These are phyloP conservation scores for Ctenochaetus hawaiiensis DNA, from an alignment of 2,797 vertebrate genomes.

Conservation along the genomic window DNA sequence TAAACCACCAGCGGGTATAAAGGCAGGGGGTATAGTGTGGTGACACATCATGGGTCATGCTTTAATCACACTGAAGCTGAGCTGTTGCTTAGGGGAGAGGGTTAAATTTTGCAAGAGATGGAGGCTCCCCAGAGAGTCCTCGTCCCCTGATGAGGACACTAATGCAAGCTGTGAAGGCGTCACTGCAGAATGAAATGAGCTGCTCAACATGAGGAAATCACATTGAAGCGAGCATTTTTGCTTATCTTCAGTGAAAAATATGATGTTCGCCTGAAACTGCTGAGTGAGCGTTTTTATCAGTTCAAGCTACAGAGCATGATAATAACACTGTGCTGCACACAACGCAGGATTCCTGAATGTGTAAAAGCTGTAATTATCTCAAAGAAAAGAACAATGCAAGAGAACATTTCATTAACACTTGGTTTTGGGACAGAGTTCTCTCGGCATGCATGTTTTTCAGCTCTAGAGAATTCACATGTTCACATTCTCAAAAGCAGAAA, in stretches of 20 bases:
- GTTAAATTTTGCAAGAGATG: conserved; percentile 51
- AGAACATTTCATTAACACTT: conserved; percentile 67
- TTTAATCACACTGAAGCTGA: conserved; percentile 79
- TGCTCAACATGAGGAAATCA: conserved; percentile 32
- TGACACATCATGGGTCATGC: conserved; percentile 70
- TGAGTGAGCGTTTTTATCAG: conserved; percentile 69
- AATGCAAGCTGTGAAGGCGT: conserved; percentile 45
- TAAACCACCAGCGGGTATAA: conserved; percentile 70
- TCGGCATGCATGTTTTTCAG: conserved; percentile 28
- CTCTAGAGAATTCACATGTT: conserved; percentile 25
- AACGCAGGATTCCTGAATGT: conserved; percentile 63
- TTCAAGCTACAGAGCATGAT: conserved; percentile 61
- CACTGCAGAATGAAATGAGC: conserved; percentile 41
- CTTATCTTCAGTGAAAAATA: conserved; percentile 72
- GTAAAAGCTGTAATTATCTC: conserved; percentile 80
- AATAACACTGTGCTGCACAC: conserved; percentile 69
- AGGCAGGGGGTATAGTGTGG: conserved; percentile 65
- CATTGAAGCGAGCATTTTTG: conserved; percentile 52
- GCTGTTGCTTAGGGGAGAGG: conserved; percentile 36
- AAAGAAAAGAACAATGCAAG: conserved; percentile 71
- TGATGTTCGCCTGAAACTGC: conserved; percentile 67
- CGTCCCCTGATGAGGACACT: conserved; percentile 50
- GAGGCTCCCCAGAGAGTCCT: conserved; percentile 48
- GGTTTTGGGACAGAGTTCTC: conserved; percentile 48
- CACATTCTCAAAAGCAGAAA: conserved; percentile 21